Evolutionary conservation across 2,797 vertebrate species (phyloP), one percentile per base, ranked within the genome.

Genomic region (Cottoperca gobio): DNA sequence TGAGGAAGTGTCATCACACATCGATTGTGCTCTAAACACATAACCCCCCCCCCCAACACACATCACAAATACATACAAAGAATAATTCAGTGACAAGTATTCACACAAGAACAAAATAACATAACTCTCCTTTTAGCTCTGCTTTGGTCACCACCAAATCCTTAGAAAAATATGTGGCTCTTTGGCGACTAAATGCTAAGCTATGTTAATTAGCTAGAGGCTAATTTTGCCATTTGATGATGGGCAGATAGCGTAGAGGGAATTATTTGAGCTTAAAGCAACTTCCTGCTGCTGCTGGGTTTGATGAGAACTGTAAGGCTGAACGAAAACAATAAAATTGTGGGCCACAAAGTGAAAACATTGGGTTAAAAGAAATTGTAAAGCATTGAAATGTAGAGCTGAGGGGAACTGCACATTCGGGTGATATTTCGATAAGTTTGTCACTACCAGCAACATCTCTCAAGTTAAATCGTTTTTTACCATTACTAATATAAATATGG

Each of bases 1-100:
- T 2, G 95, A 96, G 4, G 94, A 95, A 0, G 91, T 91, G 63
- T 95, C 96, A 76, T 97, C 95, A 28, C 91, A 95, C 1, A 79
- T 48, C 1, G 95, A 96, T 74, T 91, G 94, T 7, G 84, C 85
- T 74, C 93, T 94, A 28, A 33, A 66, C 52, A 64, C 45, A 52
- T 1, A 21, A 3, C 43, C 58, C 11, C 24, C 24, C 26, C 61
- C n/a, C 26, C 49, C n/a, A n/a, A 52, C 16, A 69, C 45, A 59
- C 7, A 71, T 16, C 31, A 76, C 13, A 70, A 42, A 65, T 10
- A 46, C 6, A 52, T 21, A 61, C 6, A 28, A 33, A 49, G 0
- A 49, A 60, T 23, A 16, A 69, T 21, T 17, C 16, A 49, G 12
- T 4, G 6, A 53, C 1, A 19, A 9, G 0, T 26, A 16, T 8